Evolutionary conservation across 1,140 invertebrate genomes (phyloP).

Genomic region (Hydropsyche tenuis): DNA sequence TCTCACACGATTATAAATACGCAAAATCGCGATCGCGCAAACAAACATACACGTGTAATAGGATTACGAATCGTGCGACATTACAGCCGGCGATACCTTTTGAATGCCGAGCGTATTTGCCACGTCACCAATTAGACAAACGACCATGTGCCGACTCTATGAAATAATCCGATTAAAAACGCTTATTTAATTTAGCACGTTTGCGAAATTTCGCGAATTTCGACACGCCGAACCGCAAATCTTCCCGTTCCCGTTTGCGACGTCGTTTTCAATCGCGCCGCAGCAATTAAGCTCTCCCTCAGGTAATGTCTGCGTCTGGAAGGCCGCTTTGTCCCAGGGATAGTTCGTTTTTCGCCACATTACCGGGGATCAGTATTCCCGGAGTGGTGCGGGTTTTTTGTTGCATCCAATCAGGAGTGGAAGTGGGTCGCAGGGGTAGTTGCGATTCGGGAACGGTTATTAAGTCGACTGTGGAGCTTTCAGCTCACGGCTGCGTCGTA

Average conservation of each 20-base stretch:
- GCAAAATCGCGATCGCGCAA: not conserved
- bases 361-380: conserved; percentile 32
- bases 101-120: conserved; percentile 17
- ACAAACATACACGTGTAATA: not conserved
- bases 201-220: no score
- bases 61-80: conserved; percentile 2
- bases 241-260: no score
- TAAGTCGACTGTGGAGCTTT: not conserved
- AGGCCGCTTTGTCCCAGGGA: not conserved
- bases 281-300: conserved; percentile 26
- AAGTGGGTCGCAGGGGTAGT: not conserved
- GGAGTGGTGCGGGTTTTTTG: conserved; percentile 30
- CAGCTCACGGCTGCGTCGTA: not conserved
- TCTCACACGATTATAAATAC: no score
- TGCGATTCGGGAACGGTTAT: conserved; percentile 8
- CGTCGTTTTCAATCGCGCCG: conserved; percentile 33
- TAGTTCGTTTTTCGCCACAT: conserved; percentile 24
- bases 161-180: conserved; percentile 23
- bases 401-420: conserved; percentile 30
- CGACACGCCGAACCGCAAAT: no score
- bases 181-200: not conserved
- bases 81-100: conserved; percentile 6
- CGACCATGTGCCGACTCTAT: not conserved
- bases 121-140: conserved; percentile 18
- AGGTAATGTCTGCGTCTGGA: conserved; percentile 2